Evolutionary conservation across 2,888 invertebrate genomes (phyloP).

Genomic region (Scaptomyza tumidula): DNA sequence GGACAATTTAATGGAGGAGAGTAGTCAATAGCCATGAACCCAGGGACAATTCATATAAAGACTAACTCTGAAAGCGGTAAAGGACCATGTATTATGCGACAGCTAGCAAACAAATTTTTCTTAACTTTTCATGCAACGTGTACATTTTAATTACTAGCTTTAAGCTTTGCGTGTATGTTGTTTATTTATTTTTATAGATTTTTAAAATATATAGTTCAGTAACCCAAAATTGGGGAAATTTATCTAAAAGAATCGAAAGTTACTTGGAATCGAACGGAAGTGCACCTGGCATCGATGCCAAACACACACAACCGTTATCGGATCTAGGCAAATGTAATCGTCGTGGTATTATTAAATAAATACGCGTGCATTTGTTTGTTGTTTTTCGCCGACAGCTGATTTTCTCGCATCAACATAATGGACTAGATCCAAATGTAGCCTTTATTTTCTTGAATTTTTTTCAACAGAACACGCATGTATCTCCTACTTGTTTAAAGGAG

Average conservation of each 20-base stretch:
- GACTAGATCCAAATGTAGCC: background rate
- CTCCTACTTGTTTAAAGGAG: background rate
- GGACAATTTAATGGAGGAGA: conserved; percentile 37
- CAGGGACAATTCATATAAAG: conserved; percentile 19
- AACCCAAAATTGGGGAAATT: background rate
- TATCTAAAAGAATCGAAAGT: background rate
- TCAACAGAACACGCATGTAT: background rate
- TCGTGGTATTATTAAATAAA: background rate
- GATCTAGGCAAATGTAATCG: conserved; percentile 15
- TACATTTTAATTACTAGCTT: conserved; percentile 33
- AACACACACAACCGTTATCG: too few relatives aligned
- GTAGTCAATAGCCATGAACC: conserved; percentile 6
- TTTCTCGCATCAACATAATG: background rate
- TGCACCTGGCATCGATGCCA: conserved; percentile 6
- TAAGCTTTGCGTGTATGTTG: conserved; percentile 43
- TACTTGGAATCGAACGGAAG: conserved; percentile 8
- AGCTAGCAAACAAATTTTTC: conserved; percentile 13
- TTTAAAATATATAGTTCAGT: conserved; percentile 25
- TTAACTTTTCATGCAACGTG: conserved; percentile 24
- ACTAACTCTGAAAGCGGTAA: conserved; percentile 34
- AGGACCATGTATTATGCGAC: conserved; percentile 19
- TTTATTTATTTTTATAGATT: conserved; percentile 47
- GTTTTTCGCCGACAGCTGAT: conserved; percentile 1
- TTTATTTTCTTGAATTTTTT: background rate
- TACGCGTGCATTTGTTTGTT: background rate